Conservation (phyloP, 2,113 vertebrate genomes). For the Petaurus breviceps region DNA sequence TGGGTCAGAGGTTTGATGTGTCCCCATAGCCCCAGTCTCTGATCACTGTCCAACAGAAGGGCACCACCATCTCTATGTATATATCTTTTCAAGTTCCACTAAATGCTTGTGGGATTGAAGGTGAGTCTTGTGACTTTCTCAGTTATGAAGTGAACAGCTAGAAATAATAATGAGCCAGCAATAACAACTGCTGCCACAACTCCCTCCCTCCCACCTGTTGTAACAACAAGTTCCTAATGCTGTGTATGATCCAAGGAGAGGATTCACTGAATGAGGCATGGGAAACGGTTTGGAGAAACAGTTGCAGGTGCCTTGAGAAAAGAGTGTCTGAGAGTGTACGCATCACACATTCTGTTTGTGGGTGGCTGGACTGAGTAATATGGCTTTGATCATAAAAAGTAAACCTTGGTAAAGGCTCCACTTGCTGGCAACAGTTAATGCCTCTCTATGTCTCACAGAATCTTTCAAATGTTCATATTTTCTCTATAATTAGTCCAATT, state of each 20-base stretch:
- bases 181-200: background rate
- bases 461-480: background rate
- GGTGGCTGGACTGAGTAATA: background rate
- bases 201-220: background rate
- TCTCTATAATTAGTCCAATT: background rate
- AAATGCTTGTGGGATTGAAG: background rate
- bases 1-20: background rate
- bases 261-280: background rate
- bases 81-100: background rate
- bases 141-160: background rate
- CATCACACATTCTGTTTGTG: background rate
- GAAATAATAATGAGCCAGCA: background rate
- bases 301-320: background rate
- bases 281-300: background rate
- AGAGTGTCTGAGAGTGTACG: background rate
- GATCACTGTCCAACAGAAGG: background rate
- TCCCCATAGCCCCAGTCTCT: background rate
- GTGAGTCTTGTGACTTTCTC: background rate
- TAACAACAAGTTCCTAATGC: too few relatives aligned
- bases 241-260: background rate
- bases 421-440: background rate
- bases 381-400: background rate
- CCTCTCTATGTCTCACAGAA: background rate
- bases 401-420: background rate
- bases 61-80: background rate